Evolutionary conservation across 2,113 vertebrate genomes (phyloP).

Genomic region (Odocoileus hemionus): DNA sequence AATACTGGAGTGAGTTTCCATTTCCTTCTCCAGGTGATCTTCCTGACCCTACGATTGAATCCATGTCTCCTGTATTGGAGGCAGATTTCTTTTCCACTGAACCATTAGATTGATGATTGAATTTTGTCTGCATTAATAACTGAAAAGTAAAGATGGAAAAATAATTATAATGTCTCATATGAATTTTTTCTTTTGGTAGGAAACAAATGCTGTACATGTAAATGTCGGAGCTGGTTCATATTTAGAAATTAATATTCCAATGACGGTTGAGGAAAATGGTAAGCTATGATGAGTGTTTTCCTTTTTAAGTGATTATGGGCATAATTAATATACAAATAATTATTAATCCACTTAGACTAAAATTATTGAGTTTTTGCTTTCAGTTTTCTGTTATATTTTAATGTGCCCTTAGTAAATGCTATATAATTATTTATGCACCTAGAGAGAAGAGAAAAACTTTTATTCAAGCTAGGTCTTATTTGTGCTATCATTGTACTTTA

Average conservation of each 20-base stretch:
- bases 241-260: slow-evolving; percentile 98
- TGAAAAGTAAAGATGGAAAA: slow-evolving; percentile 1
- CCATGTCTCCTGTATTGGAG: neutral
- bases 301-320: neutral
- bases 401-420: neutral
- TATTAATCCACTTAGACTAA: neutral
- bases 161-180: neutral
- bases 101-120: neutral
- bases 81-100: neutral
- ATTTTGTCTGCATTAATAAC: slow-evolving; percentile 12
- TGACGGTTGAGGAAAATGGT: slow-evolving; percentile 95
- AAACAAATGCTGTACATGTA: slow-evolving; percentile 99
- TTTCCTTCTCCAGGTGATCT: neutral
- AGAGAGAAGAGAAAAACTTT: neutral
- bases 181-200: slow-evolving; percentile 79
- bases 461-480: neutral
- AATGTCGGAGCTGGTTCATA: slow-evolving; percentile 99
- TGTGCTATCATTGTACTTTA: neutral
- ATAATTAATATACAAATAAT: neutral
- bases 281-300: slow-evolving; percentile 63
- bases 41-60: rapidly evolving
- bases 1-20: neutral
- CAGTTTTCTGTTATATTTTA: neutral
- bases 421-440: neutral
- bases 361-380: neutral